Evolutionary conservation across 2,888 invertebrate species (phyloP).

Genomic region (Mythimna albipuncta): DNA sequence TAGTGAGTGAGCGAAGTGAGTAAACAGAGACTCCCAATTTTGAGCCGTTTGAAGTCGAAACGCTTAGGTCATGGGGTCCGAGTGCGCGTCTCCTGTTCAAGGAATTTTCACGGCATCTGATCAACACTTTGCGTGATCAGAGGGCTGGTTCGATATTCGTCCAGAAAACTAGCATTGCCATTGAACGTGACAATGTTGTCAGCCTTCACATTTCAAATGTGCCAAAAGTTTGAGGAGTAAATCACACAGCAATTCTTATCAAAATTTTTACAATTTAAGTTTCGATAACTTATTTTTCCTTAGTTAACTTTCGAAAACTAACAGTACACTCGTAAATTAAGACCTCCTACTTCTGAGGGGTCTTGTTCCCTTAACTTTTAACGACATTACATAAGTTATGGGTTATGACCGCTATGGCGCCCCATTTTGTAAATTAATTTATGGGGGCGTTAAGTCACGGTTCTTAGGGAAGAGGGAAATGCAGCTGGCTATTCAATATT

Average conservation of each 20-base stretch:
- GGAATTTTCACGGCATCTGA: too few relatives aligned
- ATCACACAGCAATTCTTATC: background rate
- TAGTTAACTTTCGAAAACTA: conserved; percentile 12
- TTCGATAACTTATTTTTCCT: conserved; percentile 17
- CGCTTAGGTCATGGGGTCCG: too few relatives aligned
- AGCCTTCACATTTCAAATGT: too few relatives aligned
- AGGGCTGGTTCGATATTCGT: too few relatives aligned
- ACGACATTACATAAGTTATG: conserved; percentile 19
- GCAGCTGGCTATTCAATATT: background rate
- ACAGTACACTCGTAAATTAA: conserved; percentile 15
- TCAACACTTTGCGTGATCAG: too few relatives aligned
- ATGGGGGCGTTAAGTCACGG: background rate
- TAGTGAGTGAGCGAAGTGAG: too few relatives aligned
- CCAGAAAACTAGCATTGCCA: too few relatives aligned
- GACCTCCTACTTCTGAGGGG: background rate
- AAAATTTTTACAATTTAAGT: background rate
- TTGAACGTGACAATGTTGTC: too few relatives aligned
- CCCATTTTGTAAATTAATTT: conserved; percentile 21
- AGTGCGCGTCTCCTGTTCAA: too few relatives aligned
- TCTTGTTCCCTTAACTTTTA: conserved; percentile 16
- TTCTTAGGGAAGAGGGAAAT: background rate
- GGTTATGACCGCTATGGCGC: background rate
- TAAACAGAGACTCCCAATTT: too few relatives aligned
- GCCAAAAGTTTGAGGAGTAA: too few relatives aligned
- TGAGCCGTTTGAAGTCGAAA: too few relatives aligned